These are phyloP conservation scores for Spialia ferax DNA, from an alignment of 2,888 invertebrate species.

Conservation along the genomic window DNA sequence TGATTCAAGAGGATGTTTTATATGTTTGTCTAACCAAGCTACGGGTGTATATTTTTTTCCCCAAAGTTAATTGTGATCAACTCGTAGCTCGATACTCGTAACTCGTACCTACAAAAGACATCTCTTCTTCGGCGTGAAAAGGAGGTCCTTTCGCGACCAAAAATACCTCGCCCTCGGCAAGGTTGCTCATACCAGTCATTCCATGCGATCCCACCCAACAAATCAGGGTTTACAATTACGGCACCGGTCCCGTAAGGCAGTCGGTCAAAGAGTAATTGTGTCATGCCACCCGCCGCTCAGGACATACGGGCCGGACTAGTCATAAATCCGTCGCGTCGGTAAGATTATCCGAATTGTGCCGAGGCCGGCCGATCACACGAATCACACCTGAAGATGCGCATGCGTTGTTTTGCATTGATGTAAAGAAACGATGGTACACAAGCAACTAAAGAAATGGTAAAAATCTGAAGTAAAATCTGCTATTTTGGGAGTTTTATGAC, in stretches of 20 bases:
- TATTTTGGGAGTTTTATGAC: too few relatives aligned
- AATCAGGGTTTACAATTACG: constrained; percentile 35
- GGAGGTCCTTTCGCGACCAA: neutral
- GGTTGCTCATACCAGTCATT: constrained; percentile 32
- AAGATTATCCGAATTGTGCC: constrained; percentile 36
- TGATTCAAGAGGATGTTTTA: too few relatives aligned
- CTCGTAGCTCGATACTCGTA: too few relatives aligned
- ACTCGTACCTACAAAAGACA: too few relatives aligned
- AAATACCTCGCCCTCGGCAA: constrained; percentile 12
- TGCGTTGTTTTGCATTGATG: constrained; percentile 2
- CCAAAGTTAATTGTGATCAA: too few relatives aligned
- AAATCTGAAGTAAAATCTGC: too few relatives aligned
- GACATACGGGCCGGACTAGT: constrained; percentile 49
- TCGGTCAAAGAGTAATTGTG: constrained; percentile 76
- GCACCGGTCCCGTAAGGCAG: constrained; percentile 52
- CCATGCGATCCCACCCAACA: constrained; percentile 17
- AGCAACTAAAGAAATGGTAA: too few relatives aligned
- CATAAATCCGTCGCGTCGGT: constrained; percentile 47
- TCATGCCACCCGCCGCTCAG: constrained; percentile 64
- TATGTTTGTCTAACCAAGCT: too few relatives aligned
- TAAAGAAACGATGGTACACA: neutral
- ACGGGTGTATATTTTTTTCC: too few relatives aligned
- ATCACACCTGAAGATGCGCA: constrained; percentile 61
- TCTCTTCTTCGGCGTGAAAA: too few relatives aligned
- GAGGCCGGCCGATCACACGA: constrained; percentile 41